These are phyloP conservation scores for Coreius guichenoti DNA, from an alignment of 2,797 vertebrate genomes.

Conservation along the genomic window DNA sequence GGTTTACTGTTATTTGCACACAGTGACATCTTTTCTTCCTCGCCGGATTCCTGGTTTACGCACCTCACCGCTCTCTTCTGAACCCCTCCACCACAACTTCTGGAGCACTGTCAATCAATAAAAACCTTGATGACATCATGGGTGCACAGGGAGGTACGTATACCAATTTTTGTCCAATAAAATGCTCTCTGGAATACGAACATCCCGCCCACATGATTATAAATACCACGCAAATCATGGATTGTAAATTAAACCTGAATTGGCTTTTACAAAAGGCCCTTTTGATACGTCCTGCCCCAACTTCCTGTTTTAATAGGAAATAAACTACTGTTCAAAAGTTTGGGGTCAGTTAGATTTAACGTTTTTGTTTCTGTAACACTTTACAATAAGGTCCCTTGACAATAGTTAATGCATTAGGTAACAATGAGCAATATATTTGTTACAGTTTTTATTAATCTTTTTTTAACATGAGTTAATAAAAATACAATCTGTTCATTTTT, in stretches of 20 bases:
- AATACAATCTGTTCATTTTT: too few relatives aligned
- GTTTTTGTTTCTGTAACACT: too few relatives aligned
- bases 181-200: neutral
- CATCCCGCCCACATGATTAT: neutral
- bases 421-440: too few relatives aligned
- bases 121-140: neutral
- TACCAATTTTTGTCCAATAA: neutral
- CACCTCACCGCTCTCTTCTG: constrained; percentile 75
- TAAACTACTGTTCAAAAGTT: neutral
- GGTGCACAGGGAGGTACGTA: neutral
- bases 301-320: neutral
- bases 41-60: constrained; percentile 64
- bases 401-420: too few relatives aligned
- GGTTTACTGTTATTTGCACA: constrained; percentile 75
- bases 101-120: constrained; percentile 73
- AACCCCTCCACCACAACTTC: constrained; percentile 75
- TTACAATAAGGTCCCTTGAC: too few relatives aligned
- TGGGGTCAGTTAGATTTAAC: neutral
- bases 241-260: neutral
- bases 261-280: neutral
- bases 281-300: neutral
- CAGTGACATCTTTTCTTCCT: constrained; percentile 69
- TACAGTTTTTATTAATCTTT: too few relatives aligned
- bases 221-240: neutral
- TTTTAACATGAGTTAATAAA: too few relatives aligned